Evolutionary conservation across 1,140 invertebrate species (phyloP), one percentile per base, ranked within the genome.

Genomic region (Vanessa tameamea): DNA sequence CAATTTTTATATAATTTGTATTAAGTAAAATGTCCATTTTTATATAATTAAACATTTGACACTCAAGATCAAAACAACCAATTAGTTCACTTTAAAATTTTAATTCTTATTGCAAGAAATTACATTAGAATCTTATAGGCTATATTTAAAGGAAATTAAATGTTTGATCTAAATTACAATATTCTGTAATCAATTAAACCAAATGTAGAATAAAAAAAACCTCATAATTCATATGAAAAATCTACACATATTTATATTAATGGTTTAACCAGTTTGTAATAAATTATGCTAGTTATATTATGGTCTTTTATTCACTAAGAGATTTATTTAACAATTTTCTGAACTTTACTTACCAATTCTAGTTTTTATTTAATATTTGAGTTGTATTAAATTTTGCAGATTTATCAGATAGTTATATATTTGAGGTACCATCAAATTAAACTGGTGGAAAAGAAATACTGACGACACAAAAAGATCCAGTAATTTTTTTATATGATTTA

Each of bases 31-130:
- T n/a, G 20, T 23, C 47, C 14, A 26, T 66, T 26, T 48, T 66
- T 16, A 11, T 64, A 47, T 55, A 23, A 15, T 15, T 61, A 48
- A 72, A 72, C 26, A 72, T 51, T 53, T 53, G 51, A 53, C 15
- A 15, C 15, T 61, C 14, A 31, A 6, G 26, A 65, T 53, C n/a
- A 61, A 72, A 81, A 79, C 68, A 81, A 81, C 53, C 65, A 48
- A 66, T 72, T 67, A 70, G 65, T 75, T 82, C 78, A 85, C 83
- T 84, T 87, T 64, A 69, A 85, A 84, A 85, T 85, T 89, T 68
- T 84, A 68, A 83, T 88, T 85, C 82, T 88, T 87, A 85, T 85
- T 85, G 75, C 84, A 87, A 87, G 81, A 81, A n/a, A 69, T 85
- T 86, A 88, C 82, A 88, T 81, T 84, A 83, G 72, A 73, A 83